Evolutionary conservation across 2,888 invertebrate genomes (phyloP).

Genomic region (Dryobotodes eremita): DNA sequence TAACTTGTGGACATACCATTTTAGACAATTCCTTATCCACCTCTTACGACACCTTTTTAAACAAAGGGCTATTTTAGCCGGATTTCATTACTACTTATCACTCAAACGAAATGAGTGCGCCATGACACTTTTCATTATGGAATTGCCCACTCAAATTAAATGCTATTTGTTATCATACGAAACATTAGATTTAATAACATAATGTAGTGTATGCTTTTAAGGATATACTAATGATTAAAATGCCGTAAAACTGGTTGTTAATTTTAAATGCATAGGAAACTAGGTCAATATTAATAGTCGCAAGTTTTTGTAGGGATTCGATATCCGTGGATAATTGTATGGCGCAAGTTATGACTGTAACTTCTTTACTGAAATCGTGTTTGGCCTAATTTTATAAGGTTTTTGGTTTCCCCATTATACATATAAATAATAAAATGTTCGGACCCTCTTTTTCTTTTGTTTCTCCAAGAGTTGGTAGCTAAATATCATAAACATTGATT

Average conservation of each 20-base stretch:
- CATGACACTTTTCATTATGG: constrained; percentile 78
- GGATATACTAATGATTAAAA: constrained; percentile 33
- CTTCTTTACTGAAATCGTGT: too few species aligned
- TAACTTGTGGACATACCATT: not conserved
- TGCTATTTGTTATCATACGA: constrained; percentile 37
- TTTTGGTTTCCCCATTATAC: too few species aligned
- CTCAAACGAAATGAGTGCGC: constrained; percentile 66
- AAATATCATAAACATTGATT: not conserved
- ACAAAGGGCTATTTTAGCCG: constrained; percentile 11
- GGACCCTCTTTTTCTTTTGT: not conserved
- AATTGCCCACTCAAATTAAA: constrained; percentile 72
- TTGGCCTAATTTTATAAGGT: too few species aligned
- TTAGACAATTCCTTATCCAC: not conserved
- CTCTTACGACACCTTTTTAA: not conserved
- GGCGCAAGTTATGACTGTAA: too few species aligned
- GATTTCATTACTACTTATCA: constrained; percentile 38
- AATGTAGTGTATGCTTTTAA: constrained; percentile 45
- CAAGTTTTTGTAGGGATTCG: constrained; percentile 1
- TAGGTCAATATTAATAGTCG: constrained; percentile 22
- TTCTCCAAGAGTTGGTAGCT: too few species aligned
- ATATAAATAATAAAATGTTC: not conserved
- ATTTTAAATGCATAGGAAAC: constrained; percentile 13
- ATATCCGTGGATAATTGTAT: too few species aligned
- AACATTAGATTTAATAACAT: constrained; percentile 55
- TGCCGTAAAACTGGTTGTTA: constrained; percentile 8